phyloP scores from a whole-genome alignment of 35 echinoderm and acorn worm genomes.

The Heliocidaris tuberculata region DNA sequence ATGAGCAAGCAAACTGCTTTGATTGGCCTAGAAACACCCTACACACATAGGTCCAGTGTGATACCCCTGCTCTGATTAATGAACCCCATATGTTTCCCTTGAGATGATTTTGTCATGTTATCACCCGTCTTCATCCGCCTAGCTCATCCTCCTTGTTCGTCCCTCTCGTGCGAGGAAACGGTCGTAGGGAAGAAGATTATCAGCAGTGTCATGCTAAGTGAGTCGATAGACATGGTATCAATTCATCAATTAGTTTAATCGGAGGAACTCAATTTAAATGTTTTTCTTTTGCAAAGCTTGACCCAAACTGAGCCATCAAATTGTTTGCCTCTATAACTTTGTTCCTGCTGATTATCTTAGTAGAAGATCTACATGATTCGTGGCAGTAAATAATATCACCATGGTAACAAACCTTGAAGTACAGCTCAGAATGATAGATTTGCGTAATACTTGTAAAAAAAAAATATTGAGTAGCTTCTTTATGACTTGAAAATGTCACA shows the following conservation, averaged over 20 bases:
- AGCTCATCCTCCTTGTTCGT: background rate
- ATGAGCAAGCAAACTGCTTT: background rate
- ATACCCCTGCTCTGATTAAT: background rate
- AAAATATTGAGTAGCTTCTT: background rate
- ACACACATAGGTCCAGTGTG: background rate
- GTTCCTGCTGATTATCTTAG: background rate
- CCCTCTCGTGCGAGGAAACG: background rate
- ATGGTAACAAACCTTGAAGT: background rate
- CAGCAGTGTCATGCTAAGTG: background rate
- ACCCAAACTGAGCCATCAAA: background rate
- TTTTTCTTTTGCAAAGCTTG: background rate
- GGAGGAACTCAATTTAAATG: constrained; percentile 17
- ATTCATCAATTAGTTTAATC: background rate
- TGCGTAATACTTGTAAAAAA: background rate
- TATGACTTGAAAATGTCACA: too few relatives aligned
- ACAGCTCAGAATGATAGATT: background rate
- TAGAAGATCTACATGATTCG: background rate
- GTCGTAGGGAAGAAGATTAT: background rate
- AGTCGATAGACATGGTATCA: background rate
- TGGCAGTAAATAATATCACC: background rate
- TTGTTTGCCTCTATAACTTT: background rate
- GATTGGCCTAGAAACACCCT: background rate
- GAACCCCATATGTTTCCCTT: background rate
- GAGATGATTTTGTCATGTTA: background rate
- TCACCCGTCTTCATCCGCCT: constrained; percentile 7